A percentile compares a stretch with the other conserved stretches of the same genome.
phyloP scores from a whole-genome alignment of 2,113 vertebrate species.

The Xenopus laevis region DNA sequence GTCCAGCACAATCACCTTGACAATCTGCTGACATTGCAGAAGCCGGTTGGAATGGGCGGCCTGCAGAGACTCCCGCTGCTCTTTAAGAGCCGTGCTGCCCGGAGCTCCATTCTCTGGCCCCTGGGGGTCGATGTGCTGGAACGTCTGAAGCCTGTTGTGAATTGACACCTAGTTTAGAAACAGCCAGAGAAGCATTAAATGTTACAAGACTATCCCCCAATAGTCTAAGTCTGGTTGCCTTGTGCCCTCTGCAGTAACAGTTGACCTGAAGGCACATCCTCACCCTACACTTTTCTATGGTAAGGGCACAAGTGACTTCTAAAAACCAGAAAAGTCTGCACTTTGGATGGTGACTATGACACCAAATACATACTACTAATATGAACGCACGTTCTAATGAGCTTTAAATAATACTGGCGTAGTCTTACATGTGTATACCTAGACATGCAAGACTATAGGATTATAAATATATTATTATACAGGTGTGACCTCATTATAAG shows the following conservation, averaged over 20 bases:
- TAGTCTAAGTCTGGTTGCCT: conserved; percentile 65
- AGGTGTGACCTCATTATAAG: too few species aligned
- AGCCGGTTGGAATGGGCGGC: conserved; percentile 79
- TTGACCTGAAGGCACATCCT: neutral
- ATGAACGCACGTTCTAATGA: too few species aligned
- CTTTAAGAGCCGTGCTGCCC: conserved; percentile 79
- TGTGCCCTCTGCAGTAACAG: conserved; percentile 44
- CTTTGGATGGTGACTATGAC: too few species aligned
- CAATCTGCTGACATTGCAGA: conserved; percentile 98
- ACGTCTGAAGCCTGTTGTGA: conserved; percentile 99
- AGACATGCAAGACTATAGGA: too few species aligned
- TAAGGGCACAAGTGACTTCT: too few species aligned
- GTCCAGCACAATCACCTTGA: conserved; percentile 98
- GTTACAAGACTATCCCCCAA: conserved; percentile 91
- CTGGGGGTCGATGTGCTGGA: conserved; percentile 86
- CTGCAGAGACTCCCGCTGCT: conserved; percentile 72
- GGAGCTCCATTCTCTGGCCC: conserved; percentile 80
- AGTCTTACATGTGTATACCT: too few species aligned
- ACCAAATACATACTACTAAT: too few species aligned
- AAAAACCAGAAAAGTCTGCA: too few species aligned
- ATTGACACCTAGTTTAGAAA: conserved; percentile 99
- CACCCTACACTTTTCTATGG: neutral
- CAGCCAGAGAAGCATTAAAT: conserved; percentile 98
- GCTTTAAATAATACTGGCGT: too few species aligned
- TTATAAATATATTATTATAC: too few species aligned